Evolutionary conservation across 2,888 invertebrate species (phyloP), one percentile per base, ranked within the genome.

Genomic region (Vanessa cardui): DNA sequence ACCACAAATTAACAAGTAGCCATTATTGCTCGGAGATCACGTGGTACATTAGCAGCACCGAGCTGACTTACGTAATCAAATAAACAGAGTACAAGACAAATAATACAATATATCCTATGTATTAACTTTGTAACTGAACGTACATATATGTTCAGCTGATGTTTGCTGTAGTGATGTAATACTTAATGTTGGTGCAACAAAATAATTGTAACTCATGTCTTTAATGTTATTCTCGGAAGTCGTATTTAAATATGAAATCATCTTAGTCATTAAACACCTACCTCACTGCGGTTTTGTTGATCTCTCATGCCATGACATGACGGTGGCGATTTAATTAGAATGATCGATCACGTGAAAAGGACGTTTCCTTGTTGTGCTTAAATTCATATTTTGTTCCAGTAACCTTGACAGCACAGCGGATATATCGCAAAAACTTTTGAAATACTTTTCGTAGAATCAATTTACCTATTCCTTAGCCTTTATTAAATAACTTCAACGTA

Each of bases 281-380:
- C 52, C n/a, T 59, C 59, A 44, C 18, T 65, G 65, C 33, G 65
- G 60, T 60, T 60, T 59, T 50, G 21, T 60, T 54, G 65, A 60
- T 60, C 46, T 46, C 54, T 9, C 16, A 54, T 59, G 50, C 44
- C 45, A 44, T 26, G 58, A 59, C 44, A n/a, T 20, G 49, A 49
- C 49, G 49, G 26, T 7, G 33, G n/a, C 20, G 15, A 39, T 64
- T 21, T 49, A 56, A 60, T 64, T 68, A 26, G 33, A 49, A 65
- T 62, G 46, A 62, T 65, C 33, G 61, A 61, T 58, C 44, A 54
- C 56, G 39, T 31, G 18, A 21, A 68, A 18, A 54, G 56, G 44
- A 58, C 18, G 31, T 12, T 39, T 12, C 52, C 18, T 49, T 6
- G n/a, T 31, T 58, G 33, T 31, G 54, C 52, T 54, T 18, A n/a